Percentiles rank a stretch among this genome's conserved stretches.
These are phyloP conservation scores for Lophochroa leadbeateri DNA, from an alignment of 2,113 vertebrate genomes.

Conservation along the genomic window DNA sequence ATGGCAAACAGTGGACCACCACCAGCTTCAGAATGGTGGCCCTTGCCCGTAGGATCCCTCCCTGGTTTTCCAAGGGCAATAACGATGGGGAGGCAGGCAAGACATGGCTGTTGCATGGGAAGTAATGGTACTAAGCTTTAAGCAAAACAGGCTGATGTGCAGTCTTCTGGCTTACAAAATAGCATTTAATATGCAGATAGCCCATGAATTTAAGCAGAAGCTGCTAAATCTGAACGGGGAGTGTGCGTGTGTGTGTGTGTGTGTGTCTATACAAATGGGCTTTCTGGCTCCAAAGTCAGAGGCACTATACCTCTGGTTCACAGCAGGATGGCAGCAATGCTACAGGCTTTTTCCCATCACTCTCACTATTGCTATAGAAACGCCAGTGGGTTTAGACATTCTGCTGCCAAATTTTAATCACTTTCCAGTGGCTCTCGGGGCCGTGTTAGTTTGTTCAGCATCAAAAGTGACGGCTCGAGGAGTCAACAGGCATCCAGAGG, in stretches of 20 bases:
- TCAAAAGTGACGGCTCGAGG: background rate
- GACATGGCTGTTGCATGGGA: background rate
- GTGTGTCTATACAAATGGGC: background rate
- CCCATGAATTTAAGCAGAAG: background rate
- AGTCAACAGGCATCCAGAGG: background rate
- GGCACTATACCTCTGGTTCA: background rate
- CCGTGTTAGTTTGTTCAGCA: background rate
- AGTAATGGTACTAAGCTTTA: background rate
- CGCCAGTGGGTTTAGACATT: background rate
- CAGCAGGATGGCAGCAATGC: constrained; percentile 31
- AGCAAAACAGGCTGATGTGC: background rate
- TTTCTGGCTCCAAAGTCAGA: background rate
- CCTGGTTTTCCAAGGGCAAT: background rate
- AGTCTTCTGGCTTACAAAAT: background rate
- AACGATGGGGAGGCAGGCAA: background rate
- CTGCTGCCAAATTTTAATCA: background rate
- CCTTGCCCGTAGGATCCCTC: background rate
- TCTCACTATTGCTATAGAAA: constrained; percentile 52
- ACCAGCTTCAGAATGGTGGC: background rate
- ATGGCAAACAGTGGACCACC: rapidly evolving
- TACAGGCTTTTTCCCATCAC: background rate
- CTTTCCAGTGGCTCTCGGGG: background rate
- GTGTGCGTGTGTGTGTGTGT: no score
- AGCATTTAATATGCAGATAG: background rate
- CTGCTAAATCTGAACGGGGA: background rate